Base-by-base conservation (phyloP, 2,888 invertebrate species). In the Aspidapion aeneum region DNA sequence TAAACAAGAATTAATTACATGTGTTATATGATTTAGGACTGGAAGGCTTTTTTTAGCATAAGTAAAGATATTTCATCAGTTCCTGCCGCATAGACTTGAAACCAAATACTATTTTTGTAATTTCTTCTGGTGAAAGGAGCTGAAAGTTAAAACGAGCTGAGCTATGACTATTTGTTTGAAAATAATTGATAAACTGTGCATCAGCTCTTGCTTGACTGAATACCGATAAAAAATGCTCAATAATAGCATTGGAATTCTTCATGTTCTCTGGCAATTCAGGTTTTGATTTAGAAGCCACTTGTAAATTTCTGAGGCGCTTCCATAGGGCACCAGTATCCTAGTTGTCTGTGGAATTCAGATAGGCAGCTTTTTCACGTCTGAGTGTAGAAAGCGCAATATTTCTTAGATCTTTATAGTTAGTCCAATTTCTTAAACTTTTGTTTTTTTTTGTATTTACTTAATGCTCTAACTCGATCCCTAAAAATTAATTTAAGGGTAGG, bases 311-410 rank as follows among this genome's bases (percentile, higher is more conserved):
- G 16, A 56, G 21, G n/a, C 56, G 56, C n/a, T 56, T 56, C 56
- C 56, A 56, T n/a, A 56, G 19, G n/a, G 9, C 18, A 16, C 20
- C n/a, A 16, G 21, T n/a, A 56, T 56, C 56, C 56, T 56, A 9
- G 18, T n/a, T 16, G 7, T 18, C n/a, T 16, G 18, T 19, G 18
- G 9, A 56, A n/a, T 56, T 56, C 19, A 18, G 56, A 21, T 56
- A 56, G 5, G 56, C 56, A 5, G 20, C 20, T 56, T 56, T 56
- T 21, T 56, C 56, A 5, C 56, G 19, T n/a, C 56, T 56, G 5
- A 56, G 18, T 5, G 18, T 17, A 3, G 56, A 18, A 5, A 56
- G 18, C 9, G 56, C 56, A 56, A 56, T 5, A 56, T 56, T 56
- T 5, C 56, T 7, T 5, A 56, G 19, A 2, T 56, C 3, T 21